Base-by-base conservation (phyloP, 2,797 vertebrate species). In the Erethizon dorsatum region DNA sequence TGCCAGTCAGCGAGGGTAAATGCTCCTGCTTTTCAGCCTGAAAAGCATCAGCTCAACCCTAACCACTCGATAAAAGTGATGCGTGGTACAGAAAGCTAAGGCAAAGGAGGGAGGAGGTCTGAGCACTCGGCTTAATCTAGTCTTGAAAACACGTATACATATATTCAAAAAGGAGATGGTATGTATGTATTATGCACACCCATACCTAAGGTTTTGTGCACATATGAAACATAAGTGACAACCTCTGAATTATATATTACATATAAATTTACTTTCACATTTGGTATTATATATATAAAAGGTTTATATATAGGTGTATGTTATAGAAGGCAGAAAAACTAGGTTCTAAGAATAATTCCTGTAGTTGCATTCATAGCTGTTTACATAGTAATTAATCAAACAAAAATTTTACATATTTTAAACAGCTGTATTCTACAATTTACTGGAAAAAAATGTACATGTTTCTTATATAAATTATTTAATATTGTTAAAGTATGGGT, bases 1-100 rank as follows among this genome's bases (percentile, higher is more conserved):
- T 87, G 63, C 94, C 96, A 92, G 85, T 69, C 83, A 80, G 73
- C 41, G 65, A 88, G 92, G 61, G 93, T 63, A 54, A 97, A 85
- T 80, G 73, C 90, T 95, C 90, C 71, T 97, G 63, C 41, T 82
- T 96, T 95, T 91, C 95, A 90, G 59, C 26, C 47, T 86, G 73
- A 86, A 78, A 92, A 83, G 54, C 52, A 61, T 94, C 85, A 88
- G 45, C 73, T 75, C 86, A 95, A 83, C 33, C 84, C 73, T 90
- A 92, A 90, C 65, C 6, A 85, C 73, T 95, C 94, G 85, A 37
- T 85, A 63, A 73, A 37, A 90, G 73, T 56, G 15, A 77, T 10
- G 28, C 73, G n/a, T 41, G 6, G 50, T 92, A 2, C 45, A 92
- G 88, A 92, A 95, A 75, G 31, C 31, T 61, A 75, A 95, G 24